phyloP scores from a whole-genome alignment of 2,113 vertebrate species.

The Sprattus sprattus region DNA sequence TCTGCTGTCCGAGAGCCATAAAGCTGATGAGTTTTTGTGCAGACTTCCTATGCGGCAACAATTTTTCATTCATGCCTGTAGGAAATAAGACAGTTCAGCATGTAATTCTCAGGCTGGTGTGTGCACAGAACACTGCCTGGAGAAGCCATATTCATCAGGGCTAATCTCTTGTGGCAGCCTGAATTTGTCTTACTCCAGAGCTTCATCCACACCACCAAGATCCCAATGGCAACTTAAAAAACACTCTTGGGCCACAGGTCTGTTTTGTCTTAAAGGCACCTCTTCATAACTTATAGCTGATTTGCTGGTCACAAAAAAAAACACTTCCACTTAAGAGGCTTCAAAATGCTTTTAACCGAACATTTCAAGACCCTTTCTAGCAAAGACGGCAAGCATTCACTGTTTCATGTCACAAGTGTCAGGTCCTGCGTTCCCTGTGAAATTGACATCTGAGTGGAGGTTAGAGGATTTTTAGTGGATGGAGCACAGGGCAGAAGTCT shows the following conservation, averaged over 20 bases:
- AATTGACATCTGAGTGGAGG: neutral
- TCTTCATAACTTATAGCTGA: neutral
- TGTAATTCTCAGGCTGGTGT: neutral
- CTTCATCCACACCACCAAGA: neutral
- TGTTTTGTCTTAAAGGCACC: neutral
- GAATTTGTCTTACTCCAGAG: slow-evolving; percentile 17
- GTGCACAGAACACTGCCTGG: slow-evolving; percentile 4
- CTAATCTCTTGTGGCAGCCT: slow-evolving; percentile 31
- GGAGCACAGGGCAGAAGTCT: neutral
- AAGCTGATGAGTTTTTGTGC: neutral
- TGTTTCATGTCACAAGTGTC: slow-evolving; percentile 9
- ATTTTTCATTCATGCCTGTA: slow-evolving; percentile 25
- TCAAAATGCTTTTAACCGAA: neutral
- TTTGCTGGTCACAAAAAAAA: neutral
- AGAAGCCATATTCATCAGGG: slow-evolving; percentile 34
- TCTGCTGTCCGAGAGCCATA: neutral
- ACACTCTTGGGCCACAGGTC: neutral
- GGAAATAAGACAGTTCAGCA: slow-evolving; percentile 25
- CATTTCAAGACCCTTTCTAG: neutral
- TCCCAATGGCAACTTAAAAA: slow-evolving; percentile 17
- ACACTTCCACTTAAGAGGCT: slow-evolving; percentile 5
- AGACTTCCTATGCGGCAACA: neutral
- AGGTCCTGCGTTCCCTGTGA: neutral
- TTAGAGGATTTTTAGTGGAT: neutral
- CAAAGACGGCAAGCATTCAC: neutral